Evolutionary conservation across 2,797 vertebrate genomes (phyloP).

Genomic region (Otolemur crassicaudatus): DNA sequence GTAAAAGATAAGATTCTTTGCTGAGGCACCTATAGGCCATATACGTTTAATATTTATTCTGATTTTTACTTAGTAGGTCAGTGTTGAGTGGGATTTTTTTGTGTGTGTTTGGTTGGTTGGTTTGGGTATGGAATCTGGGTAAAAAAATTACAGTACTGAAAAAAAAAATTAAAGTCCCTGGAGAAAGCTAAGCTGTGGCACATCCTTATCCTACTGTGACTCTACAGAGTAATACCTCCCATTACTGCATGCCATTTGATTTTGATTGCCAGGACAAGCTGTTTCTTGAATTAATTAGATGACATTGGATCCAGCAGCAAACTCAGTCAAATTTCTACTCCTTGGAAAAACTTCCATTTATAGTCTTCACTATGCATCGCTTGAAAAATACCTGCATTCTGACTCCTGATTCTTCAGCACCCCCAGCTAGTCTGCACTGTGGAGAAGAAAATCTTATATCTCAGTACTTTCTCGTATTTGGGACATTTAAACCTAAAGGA

Average conservation of each 20-base stretch:
- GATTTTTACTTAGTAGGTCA: background rate
- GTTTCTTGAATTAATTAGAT: background rate
- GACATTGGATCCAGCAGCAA: background rate
- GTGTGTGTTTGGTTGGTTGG: background rate
- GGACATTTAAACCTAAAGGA: background rate
- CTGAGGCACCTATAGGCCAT: background rate
- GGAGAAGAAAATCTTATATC: background rate
- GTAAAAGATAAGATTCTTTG: slow-evolving; percentile 15
- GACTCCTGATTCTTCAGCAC: background rate
- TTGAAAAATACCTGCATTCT: background rate
- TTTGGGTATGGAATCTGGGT: background rate
- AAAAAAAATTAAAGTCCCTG: background rate
- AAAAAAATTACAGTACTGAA: background rate
- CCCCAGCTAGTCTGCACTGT: background rate
- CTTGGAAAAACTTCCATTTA: background rate
- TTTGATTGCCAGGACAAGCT: slow-evolving; percentile 15
- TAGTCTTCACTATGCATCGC: background rate
- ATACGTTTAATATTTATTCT: background rate
- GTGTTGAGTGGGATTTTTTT: background rate
- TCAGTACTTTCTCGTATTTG: background rate
- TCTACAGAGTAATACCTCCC: background rate
- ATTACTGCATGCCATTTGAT: background rate
- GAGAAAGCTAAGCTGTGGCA: background rate
- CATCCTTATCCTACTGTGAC: background rate
- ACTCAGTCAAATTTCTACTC: background rate